Evolutionary conservation across 2,113 vertebrate species (phyloP), one percentile per base, ranked within the genome.

Genomic region (Turnix velox): DNA sequence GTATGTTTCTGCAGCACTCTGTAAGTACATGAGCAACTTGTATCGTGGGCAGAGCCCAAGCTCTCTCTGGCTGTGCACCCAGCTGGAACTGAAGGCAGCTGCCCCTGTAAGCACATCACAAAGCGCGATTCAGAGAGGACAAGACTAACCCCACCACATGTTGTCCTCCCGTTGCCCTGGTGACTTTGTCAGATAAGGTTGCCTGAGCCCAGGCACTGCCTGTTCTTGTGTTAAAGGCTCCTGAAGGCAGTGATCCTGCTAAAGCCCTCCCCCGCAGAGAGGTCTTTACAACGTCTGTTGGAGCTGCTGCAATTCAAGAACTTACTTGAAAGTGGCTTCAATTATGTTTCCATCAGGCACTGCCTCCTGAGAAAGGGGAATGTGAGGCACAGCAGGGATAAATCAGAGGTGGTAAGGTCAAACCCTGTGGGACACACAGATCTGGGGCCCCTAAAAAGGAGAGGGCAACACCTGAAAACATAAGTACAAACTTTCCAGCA

Each of bases 1-100:
- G 15, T 52, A 1, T 73, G 76, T 77, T 48, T 25, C 55, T 80
- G 37, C 31, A n/a, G 45, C 20, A 4, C 40, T 61, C 37, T 40
- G 6, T 18, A 49, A 24, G 5, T 28, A 31, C 13, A 11, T 0
- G 0, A 11, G n/a, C 28, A 57, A 39, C 37, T 15, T 5, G 2
- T 27, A 1, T 16, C 7, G 1, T 9, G 62, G 52, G 23, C 54
- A 93, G n/a, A 90, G 49, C 45, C 49, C 54, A 52, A 40, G 15
- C 31, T 66, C 43, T 12, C 46, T 61, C 45, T 73, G n/a, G 59
- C 33, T 14, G 6, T n/a, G 52, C 30, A 42, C 12, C n/a, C 58
- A 59, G 40, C 43, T 90, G 75, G 67, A 94, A 42, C 7, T 1
- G 3, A 72, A 55, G 39, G 43, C 1, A 3, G 22, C 43, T 85